Percentiles rank a stretch among this genome's conserved stretches.
These are phyloP conservation scores for Dorcus parallelipipedus DNA, from an alignment of 2,888 invertebrate genomes.

Conservation along the genomic window DNA sequence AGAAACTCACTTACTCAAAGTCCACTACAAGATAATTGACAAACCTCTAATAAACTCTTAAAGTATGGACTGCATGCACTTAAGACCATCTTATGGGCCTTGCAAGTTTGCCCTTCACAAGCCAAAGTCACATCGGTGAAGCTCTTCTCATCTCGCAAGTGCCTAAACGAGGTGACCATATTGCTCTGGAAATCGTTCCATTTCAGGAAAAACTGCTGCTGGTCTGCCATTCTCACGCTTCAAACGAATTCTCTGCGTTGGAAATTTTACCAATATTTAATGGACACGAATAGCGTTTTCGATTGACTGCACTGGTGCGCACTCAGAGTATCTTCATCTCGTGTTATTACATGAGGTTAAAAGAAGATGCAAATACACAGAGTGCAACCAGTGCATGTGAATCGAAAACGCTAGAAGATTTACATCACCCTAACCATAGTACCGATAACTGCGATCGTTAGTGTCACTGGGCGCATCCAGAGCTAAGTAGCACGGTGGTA, in stretches of 20 bases:
- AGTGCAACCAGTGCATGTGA: too few species aligned
- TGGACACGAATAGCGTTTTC: too few species aligned
- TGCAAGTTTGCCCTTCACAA: conserved; percentile 92
- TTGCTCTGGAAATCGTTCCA: conserved; percentile 97
- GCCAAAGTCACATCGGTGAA: conserved; percentile 94
- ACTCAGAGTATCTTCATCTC: too few species aligned
- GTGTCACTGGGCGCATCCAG: too few species aligned
- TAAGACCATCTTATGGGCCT: conserved; percentile 94
- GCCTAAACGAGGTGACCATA: conserved; percentile 93
- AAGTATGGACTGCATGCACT: conserved; percentile 96
- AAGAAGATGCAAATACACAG: too few species aligned
- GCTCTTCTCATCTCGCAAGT: conserved; percentile 88
- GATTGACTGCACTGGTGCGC: too few species aligned
- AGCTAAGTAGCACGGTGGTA: too few species aligned
- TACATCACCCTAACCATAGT: conserved; percentile 24
- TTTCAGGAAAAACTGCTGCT: conserved; percentile 92
- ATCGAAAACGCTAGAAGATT: too few species aligned
- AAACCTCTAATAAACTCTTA: conserved; percentile 85
- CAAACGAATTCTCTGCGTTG: background rate
- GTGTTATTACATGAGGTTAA: too few species aligned
- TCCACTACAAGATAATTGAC: background rate
- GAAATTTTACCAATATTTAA: background rate
- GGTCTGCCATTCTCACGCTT: conserved; percentile 74
- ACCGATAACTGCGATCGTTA: too few species aligned
- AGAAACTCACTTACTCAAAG: background rate